Percentiles rank a stretch among this genome's conserved stretches.
phyloP scores from a whole-genome alignment of 2,888 invertebrate genomes.

The Mythimna impura region DNA sequence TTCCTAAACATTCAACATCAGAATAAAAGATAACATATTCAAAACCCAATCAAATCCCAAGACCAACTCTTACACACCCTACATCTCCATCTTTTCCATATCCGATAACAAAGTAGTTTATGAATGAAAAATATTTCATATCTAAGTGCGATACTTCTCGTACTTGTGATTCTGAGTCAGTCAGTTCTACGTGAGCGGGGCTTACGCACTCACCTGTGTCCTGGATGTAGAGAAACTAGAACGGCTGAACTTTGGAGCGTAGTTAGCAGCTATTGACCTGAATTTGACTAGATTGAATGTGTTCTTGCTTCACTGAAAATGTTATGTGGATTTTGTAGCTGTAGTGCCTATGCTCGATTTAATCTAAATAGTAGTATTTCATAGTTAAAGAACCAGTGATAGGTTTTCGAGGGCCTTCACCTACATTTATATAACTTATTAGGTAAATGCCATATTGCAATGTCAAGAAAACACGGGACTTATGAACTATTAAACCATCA shows the following conservation, averaged over 20 bases:
- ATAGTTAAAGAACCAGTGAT: too few species aligned
- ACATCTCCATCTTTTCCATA: constrained; percentile 53
- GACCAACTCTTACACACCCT: neutral
- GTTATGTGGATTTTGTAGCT: neutral
- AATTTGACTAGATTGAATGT: constrained; percentile 40
- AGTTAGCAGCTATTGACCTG: constrained; percentile 36
- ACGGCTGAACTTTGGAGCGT: constrained; percentile 18
- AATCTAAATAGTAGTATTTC: too few species aligned
- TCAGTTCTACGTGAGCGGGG: constrained; percentile 79
- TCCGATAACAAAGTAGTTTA: constrained; percentile 70
- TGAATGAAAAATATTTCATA: constrained; percentile 79
- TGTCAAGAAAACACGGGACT: too few species aligned
- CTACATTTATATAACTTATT: too few species aligned
- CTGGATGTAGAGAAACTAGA: constrained; percentile 57
- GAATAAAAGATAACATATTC: constrained; percentile 17
- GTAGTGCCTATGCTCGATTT: too few species aligned
- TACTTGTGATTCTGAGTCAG: constrained; percentile 80
- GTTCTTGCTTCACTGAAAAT: constrained; percentile 20
- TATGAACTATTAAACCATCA: too few species aligned
- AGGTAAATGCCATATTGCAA: too few species aligned
- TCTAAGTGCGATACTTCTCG: constrained; percentile 72
- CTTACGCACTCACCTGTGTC: constrained; percentile 80
- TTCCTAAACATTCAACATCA: too few species aligned
- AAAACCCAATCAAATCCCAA: constrained; percentile 36
- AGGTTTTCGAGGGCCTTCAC: too few species aligned